phyloP scores from a whole-genome alignment of 1,140 invertebrate species.

The Rhopalosiphum padi region DNA sequence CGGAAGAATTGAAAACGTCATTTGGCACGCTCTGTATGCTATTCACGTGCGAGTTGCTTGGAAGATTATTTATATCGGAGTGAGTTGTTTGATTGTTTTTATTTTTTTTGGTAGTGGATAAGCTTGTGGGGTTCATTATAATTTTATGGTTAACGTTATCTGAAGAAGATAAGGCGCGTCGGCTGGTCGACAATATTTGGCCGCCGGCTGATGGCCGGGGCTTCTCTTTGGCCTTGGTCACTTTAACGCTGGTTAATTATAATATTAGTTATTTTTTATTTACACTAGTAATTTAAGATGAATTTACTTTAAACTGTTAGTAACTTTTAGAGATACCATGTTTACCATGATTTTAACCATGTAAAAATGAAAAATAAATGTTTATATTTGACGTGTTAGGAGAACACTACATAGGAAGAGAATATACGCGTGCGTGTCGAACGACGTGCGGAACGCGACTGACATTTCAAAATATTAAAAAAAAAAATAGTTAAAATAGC shows the following conservation, averaged over 20 bases:
- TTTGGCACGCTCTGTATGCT: neutral
- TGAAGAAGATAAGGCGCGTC: neutral
- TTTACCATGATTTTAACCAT: neutral
- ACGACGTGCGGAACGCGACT: too few relatives aligned
- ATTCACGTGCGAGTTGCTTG: neutral
- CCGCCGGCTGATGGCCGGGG: constrained; percentile 3
- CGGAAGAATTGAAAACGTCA: constrained; percentile 21
- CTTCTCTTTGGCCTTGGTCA: neutral
- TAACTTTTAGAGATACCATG: neutral
- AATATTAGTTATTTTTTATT: neutral
- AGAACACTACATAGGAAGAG: neutral
- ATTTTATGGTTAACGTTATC: neutral
- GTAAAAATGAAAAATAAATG: neutral
- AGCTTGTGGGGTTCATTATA: neutral
- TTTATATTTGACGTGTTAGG: constrained; percentile 1
- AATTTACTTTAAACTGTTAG: constrained; percentile 17
- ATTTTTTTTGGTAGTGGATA: neutral
- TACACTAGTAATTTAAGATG: neutral
- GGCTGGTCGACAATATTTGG: neutral
- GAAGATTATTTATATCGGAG: neutral
- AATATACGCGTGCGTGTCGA: neutral
- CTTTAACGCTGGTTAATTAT: neutral
- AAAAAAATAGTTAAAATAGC: too few relatives aligned
- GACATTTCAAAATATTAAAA: too few relatives aligned
- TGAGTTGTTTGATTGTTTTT: neutral